These are phyloP conservation scores for Drosophila nr. fundita DNA, from an alignment of 2,888 invertebrate species.

Conservation along the genomic window DNA sequence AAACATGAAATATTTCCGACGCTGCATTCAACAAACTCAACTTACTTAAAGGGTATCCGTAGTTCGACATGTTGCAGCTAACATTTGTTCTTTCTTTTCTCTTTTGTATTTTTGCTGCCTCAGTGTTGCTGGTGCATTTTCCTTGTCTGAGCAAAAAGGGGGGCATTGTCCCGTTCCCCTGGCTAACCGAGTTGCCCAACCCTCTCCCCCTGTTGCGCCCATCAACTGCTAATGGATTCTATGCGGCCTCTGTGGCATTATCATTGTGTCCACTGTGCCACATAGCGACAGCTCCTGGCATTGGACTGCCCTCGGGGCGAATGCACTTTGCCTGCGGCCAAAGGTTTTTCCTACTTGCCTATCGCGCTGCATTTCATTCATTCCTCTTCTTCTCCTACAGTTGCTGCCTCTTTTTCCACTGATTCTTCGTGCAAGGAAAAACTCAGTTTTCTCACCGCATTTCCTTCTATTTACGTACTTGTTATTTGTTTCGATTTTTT, in stretches of 20 bases:
- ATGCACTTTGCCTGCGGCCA: conserved; percentile 69
- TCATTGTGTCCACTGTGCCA: conserved; percentile 53
- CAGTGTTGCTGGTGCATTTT: conserved; percentile 22
- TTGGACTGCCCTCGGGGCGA: conserved; percentile 52
- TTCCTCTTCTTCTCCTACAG: background rate
- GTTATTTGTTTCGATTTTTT: conserved; percentile 26
- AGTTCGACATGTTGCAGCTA: background rate
- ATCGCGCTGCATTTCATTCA: conserved; percentile 20
- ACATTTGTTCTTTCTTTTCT: background rate
- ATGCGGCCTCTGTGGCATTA: conserved; percentile 56
- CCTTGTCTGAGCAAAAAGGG: conserved; percentile 38
- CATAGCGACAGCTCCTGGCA: conserved; percentile 50
- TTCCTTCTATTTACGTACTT: conserved; percentile 42
- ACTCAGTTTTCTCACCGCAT: conserved; percentile 28
- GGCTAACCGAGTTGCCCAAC: background rate
- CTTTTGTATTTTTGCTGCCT: conserved; percentile 21
- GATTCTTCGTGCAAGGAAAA: conserved; percentile 33
- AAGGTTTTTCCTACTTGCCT: conserved; percentile 68
- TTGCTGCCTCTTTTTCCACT: background rate
- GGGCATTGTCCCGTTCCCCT: conserved; percentile 54
- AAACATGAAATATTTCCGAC: background rate
- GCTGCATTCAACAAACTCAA: too few species aligned
- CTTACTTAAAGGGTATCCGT: background rate
- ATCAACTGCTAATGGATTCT: conserved; percentile 70
- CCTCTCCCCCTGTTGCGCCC: background rate